phyloP scores from a whole-genome alignment of 1,140 invertebrate genomes.

The Orius insidiosus region DNA sequence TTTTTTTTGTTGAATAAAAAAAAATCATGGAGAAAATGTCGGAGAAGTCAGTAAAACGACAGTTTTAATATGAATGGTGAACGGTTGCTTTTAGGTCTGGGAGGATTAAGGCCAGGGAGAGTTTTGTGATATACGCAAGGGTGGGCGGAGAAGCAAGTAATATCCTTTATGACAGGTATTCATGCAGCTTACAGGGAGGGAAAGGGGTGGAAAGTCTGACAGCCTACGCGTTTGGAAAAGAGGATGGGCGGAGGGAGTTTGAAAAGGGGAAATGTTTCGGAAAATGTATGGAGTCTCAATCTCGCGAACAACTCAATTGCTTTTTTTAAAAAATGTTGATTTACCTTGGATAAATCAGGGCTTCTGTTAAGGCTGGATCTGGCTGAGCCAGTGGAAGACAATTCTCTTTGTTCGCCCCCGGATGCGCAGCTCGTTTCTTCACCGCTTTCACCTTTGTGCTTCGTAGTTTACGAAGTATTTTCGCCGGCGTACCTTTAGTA shows the following conservation, averaged over 20 bases:
- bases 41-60: too few relatives aligned
- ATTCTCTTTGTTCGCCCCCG: slow-evolving; percentile 18
- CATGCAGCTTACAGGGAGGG: too few relatives aligned
- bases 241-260: background rate
- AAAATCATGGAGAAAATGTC: too few relatives aligned
- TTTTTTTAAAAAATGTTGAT: background rate
- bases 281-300: background rate
- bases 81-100: too few relatives aligned
- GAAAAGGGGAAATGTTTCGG: slow-evolving; percentile 1
- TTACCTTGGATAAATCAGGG: slow-evolving; percentile 18
- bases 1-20: too few relatives aligned
- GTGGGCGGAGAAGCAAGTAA: background rate
- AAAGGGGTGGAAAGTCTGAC: too few relatives aligned
- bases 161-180: too few relatives aligned
- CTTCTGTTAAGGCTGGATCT: slow-evolving; percentile 18
- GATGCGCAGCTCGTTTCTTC: slow-evolving; percentile 20
- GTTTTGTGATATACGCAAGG: slow-evolving; percentile 3
- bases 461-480: slow-evolving; percentile 19
- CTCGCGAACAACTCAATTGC: background rate
- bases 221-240: background rate
- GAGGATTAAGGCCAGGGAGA: background rate
- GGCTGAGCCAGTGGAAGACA: slow-evolving; percentile 22
- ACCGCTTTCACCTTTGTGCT: slow-evolving; percentile 15
- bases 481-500: slow-evolving; percentile 12
- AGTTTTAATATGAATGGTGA: too few relatives aligned